These are phyloP conservation scores for Jacana jacana DNA, from an alignment of 2,113 vertebrate species.

Conservation along the genomic window DNA sequence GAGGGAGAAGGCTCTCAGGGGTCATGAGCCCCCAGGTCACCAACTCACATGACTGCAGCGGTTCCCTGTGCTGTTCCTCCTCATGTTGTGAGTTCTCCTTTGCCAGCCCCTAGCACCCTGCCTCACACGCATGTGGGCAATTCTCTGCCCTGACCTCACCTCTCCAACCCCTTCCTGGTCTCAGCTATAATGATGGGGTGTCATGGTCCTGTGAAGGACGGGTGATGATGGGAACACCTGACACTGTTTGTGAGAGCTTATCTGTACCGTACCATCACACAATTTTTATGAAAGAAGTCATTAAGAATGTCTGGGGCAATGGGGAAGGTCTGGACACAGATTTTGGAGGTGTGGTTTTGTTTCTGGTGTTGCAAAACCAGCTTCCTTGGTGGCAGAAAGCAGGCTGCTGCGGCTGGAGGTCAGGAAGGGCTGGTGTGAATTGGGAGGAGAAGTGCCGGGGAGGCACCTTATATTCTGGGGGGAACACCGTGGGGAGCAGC, in stretches of 20 bases:
- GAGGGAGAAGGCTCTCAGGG: neutral
- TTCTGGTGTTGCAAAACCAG: neutral
- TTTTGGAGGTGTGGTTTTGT: neutral
- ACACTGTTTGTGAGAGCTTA: neutral
- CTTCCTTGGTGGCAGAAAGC: neutral
- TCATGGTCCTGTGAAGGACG: neutral
- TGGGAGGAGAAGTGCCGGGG: neutral
- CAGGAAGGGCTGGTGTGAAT: neutral
- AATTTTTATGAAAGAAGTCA: neutral
- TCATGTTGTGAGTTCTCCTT: neutral
- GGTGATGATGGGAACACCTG: neutral
- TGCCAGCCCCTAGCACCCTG: neutral
- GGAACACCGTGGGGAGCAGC: accelerated
- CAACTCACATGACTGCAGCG: neutral
- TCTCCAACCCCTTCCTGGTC: neutral
- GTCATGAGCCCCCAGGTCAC: accelerated
- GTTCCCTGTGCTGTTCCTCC: neutral
- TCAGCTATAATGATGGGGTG: neutral
- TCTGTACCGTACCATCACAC: neutral
- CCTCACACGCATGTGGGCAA: accelerated
- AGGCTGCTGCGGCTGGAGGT: neutral
- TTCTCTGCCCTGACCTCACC: neutral
- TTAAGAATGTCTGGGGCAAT: neutral
- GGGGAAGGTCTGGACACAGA: neutral
- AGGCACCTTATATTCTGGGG: neutral